Conservation (phyloP, 2,113 vertebrate species). For the Mystacornis crossleyi region DNA sequence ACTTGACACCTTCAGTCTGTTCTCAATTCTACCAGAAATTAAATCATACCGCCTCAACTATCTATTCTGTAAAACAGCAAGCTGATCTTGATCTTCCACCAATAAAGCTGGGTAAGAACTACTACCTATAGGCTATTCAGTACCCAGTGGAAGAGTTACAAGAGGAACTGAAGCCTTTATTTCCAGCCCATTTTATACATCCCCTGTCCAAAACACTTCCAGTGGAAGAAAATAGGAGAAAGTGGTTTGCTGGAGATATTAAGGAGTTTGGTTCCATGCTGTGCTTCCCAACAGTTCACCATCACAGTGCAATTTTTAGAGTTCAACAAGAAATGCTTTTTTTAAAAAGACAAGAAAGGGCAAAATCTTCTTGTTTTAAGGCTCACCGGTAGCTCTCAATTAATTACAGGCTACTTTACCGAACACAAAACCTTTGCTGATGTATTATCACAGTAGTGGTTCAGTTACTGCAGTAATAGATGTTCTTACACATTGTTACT, state of each 20-base stretch:
- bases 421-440: background rate
- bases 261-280: background rate
- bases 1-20: background rate
- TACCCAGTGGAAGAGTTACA: background rate
- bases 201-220: background rate
- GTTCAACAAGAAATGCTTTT: background rate
- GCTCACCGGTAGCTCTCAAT: background rate
- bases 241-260: background rate
- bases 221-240: background rate
- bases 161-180: background rate
- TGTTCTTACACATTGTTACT: background rate
- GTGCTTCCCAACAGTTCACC: background rate
- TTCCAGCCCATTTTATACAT: fast-evolving
- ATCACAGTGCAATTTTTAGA: background rate
- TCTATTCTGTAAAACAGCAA: background rate
- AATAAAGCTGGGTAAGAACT: background rate
- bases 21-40: background rate
- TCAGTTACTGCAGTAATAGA: background rate
- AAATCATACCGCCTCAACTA: background rate
- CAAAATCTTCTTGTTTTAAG: background rate
- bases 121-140: background rate
- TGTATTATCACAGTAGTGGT: background rate
- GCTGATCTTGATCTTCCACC: background rate
- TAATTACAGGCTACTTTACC: background rate
- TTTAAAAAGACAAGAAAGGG: background rate